Evolutionary conservation across 2,797 vertebrate genomes (phyloP).

Genomic region (Mormyrus hasselquistii): DNA sequence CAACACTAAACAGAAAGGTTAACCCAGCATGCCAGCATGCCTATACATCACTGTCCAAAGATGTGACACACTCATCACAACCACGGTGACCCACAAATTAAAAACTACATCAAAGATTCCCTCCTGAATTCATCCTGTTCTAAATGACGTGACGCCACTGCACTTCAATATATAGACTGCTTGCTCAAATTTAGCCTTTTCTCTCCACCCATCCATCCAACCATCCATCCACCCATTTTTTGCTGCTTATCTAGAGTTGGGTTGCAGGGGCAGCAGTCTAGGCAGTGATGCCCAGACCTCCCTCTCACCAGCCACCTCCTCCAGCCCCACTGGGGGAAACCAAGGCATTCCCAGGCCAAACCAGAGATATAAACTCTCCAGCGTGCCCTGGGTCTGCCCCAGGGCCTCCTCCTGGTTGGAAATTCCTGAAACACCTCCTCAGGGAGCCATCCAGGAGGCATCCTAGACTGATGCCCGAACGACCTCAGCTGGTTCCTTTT

Average conservation of each 20-base stretch:
- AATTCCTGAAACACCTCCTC: background rate
- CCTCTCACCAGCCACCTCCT: too few relatives aligned
- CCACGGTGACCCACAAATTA: background rate
- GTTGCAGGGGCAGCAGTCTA: background rate
- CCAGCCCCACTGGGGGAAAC: background rate
- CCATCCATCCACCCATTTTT: too few relatives aligned
- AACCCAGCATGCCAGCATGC: background rate
- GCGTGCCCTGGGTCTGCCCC: background rate
- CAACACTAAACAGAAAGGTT: background rate
- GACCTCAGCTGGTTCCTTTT: too few relatives aligned
- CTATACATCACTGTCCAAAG: background rate
- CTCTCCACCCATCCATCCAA: background rate
- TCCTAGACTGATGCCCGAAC: background rate
- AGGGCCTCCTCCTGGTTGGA: background rate
- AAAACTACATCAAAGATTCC: background rate
- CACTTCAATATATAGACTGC: background rate
- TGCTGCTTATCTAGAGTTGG: too few relatives aligned
- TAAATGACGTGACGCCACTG: background rate
- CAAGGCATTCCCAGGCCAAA: background rate
- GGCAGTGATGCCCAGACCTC: too few relatives aligned
- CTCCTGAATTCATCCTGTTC: background rate
- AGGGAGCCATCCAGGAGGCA: background rate
- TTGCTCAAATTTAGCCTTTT: background rate
- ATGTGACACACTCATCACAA: background rate
- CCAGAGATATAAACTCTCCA: background rate